Percentiles rank a stretch among this genome's conserved stretches.
Evolutionary conservation across 2,113 vertebrate genomes (phyloP).

Genomic region (Pomatorhinus ruficollis): DNA sequence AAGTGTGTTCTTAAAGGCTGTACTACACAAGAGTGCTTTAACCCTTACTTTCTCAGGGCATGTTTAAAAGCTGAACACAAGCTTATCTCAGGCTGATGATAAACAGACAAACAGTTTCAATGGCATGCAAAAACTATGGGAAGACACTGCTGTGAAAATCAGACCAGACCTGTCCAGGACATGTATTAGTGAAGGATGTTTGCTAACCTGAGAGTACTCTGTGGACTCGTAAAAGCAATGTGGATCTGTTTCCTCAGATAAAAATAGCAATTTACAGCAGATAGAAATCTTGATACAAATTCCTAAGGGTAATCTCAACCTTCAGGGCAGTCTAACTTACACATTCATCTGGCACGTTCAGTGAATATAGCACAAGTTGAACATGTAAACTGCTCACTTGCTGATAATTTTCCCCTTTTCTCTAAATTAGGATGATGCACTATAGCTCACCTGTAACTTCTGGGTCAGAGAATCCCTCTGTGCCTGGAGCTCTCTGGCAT

Average conservation of each 20-base stretch:
- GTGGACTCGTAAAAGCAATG: background rate
- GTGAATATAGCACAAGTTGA: background rate
- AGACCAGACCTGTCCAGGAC: background rate
- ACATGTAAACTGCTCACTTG: background rate
- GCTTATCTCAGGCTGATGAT: background rate
- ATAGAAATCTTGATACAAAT: background rate
- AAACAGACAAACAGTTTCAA: background rate
- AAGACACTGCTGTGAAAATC: background rate
- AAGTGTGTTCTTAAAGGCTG: background rate
- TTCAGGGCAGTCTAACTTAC: background rate
- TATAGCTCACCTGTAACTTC: conserved; percentile 87
- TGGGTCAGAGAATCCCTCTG: conserved; percentile 92
- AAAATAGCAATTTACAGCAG: background rate
- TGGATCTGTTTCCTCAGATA: background rate
- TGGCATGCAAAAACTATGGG: background rate
- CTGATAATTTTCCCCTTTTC: background rate
- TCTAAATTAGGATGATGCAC: background rate
- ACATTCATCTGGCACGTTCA: background rate
- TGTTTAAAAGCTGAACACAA: background rate
- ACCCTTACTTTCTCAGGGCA: background rate
- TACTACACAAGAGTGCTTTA: background rate
- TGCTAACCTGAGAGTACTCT: background rate
- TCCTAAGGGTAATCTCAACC: background rate
- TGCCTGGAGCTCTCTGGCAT: conserved; percentile 91
- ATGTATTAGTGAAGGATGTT: background rate